Percentiles rank a stretch among this genome's conserved stretches.
phyloP scores from a whole-genome alignment of 2,888 invertebrate species.

The Nasonovia ribisnigri region DNA sequence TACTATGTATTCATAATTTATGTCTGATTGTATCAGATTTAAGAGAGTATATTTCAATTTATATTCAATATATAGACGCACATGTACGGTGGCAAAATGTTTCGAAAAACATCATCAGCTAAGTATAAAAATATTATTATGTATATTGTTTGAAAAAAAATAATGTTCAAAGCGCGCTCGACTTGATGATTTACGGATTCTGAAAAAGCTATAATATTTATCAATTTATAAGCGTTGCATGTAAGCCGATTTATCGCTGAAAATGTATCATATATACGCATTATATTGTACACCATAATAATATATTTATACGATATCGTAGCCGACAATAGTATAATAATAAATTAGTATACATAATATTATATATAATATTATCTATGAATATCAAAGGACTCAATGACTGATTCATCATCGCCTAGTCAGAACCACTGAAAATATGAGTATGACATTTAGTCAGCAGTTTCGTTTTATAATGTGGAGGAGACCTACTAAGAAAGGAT shows the following conservation, averaged over 20 bases:
- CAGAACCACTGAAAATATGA: too few species aligned
- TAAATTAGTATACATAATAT: background rate
- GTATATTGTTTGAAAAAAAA: background rate
- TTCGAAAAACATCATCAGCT: background rate
- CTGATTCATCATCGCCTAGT: too few species aligned
- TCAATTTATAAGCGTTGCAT: background rate
- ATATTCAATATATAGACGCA: background rate
- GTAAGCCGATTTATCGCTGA: background rate
- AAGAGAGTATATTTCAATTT: background rate
- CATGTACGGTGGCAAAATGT: background rate
- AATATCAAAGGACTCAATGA: too few species aligned
- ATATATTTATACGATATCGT: background rate
- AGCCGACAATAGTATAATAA: background rate
- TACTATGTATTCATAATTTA: background rate
- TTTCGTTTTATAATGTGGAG: too few species aligned
- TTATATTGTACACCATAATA: background rate
- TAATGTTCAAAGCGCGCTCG: background rate
- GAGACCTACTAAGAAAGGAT: too few species aligned
- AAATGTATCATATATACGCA: background rate
- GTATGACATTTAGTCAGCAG: too few species aligned
- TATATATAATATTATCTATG: too few species aligned
- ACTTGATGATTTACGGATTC: background rate
- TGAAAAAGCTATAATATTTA: slow-evolving; percentile 6
- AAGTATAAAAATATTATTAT: slow-evolving; percentile 7
- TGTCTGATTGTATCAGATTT: background rate